Conservation (phyloP, 2,888 invertebrate genomes). For the Cotesia congregata region DNA sequence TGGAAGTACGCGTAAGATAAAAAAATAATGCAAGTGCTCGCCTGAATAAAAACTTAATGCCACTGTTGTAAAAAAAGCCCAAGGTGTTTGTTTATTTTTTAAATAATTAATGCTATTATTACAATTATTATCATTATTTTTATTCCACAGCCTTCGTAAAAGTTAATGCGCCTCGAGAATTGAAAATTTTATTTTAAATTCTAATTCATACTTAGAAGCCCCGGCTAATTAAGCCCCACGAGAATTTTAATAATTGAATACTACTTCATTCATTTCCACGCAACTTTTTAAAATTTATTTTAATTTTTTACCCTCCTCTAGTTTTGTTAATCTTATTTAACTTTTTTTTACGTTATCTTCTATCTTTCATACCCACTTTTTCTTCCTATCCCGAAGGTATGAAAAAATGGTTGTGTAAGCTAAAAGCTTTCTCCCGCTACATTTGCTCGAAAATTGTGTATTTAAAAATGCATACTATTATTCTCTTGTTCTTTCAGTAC, state of each 20-base stretch:
- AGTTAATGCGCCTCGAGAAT: neutral
- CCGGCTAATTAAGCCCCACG: neutral
- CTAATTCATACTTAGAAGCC: neutral
- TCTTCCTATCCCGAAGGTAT: neutral
- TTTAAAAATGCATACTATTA: neutral
- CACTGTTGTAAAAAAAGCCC: neutral
- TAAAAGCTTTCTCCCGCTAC: neutral
- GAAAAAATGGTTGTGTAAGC: neutral
- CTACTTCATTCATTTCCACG: neutral
- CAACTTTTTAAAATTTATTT: neutral
- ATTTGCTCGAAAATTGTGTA: neutral
- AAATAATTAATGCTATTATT: neutral
- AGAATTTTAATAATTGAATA: neutral
- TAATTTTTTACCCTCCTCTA: neutral
- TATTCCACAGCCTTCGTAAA: neutral
- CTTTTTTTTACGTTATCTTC: neutral
- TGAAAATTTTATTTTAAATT: neutral
- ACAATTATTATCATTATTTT: neutral
- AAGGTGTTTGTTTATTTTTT: neutral
- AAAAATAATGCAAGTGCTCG: neutral
- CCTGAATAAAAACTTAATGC: neutral
- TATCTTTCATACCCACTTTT: neutral
- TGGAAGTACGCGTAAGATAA: neutral
- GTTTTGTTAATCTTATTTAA: neutral
- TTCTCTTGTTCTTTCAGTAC: neutral